Percentiles rank a stretch among this genome's conserved stretches.
These are phyloP conservation scores for Perognathus longimembris DNA, from an alignment of 2,113 vertebrate species.

Conservation along the genomic window DNA sequence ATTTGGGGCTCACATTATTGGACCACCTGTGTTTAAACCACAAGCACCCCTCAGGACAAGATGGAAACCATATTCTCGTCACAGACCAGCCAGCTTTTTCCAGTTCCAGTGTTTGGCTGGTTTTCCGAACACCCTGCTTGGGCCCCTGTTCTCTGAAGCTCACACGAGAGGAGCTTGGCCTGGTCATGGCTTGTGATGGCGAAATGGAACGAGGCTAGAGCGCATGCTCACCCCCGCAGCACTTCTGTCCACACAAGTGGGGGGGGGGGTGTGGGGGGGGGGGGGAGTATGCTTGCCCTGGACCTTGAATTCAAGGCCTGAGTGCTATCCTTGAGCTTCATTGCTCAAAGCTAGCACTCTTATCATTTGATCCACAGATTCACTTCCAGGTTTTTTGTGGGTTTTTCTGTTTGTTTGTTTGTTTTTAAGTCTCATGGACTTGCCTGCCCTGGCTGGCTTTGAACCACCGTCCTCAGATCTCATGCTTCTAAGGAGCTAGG, in stretches of 20 bases:
- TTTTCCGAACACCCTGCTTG: neutral
- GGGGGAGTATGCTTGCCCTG: too few relatives aligned
- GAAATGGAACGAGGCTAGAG: neutral
- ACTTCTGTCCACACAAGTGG: neutral
- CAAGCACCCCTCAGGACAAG: neutral
- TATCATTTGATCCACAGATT: too few relatives aligned
- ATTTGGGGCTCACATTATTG: neutral
- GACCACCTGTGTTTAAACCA: neutral
- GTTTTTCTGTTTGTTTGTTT: too few relatives aligned
- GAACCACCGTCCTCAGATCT: too few relatives aligned
- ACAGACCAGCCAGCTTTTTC: slow-evolving; percentile 1
- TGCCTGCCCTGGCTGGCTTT: too few relatives aligned
- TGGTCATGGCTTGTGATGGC: neutral
- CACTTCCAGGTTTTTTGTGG: too few relatives aligned
- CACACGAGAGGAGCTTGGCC: neutral
- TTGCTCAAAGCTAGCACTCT: too few relatives aligned
- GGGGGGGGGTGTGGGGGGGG: too few relatives aligned
- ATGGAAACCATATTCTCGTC: neutral
- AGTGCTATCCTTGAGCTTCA: too few relatives aligned
- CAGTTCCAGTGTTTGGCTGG: neutral
- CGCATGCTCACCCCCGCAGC: neutral
- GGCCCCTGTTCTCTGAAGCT: neutral
- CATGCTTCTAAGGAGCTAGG: too few relatives aligned
- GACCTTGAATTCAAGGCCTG: too few relatives aligned
- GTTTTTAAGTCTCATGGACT: too few relatives aligned